A percentile compares a stretch with the other conserved stretches of the same genome.
Conservation (phyloP, 2,797 vertebrate genomes). For the Apogon talboti region DNA sequence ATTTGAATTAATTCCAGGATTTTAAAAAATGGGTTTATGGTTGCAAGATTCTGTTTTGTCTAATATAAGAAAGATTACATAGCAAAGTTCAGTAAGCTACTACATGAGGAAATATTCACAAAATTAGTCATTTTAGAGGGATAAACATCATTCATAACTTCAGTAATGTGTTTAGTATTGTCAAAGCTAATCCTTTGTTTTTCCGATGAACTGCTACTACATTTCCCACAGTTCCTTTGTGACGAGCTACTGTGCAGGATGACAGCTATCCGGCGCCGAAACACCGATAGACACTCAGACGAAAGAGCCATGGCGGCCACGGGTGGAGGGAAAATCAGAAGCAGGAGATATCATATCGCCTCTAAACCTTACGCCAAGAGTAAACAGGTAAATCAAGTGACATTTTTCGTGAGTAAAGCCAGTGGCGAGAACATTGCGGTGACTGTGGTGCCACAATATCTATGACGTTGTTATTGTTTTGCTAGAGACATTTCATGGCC, state of each 20-base stretch:
- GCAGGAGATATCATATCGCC: conserved; percentile 86
- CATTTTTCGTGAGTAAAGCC: conserved; percentile 4
- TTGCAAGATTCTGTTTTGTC: too few relatives aligned
- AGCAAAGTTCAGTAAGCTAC: too few relatives aligned
- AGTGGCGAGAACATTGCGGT: background rate
- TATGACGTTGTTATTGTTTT: conserved; percentile 77
- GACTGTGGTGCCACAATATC: conserved; percentile 27
- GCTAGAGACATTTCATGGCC: conserved; percentile 83
- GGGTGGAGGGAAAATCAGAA: conserved; percentile 91
- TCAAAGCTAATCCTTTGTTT: conserved; percentile 45
- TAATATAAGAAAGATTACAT: too few relatives aligned
- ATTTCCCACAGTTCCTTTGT: conserved; percentile 73
- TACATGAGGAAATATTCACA: too few relatives aligned
- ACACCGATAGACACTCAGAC: conserved; percentile 79
- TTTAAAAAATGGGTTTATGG: too few relatives aligned
- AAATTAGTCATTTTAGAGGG: too few relatives aligned
- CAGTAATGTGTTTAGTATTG: background rate
- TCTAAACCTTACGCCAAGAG: conserved; percentile 88
- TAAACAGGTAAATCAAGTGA: conserved; percentile 81
- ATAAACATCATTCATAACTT: too few relatives aligned
- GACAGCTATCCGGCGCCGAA: conserved; percentile 86
- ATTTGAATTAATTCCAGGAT: too few relatives aligned
- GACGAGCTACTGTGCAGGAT: conserved; percentile 65
- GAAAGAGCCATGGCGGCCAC: conserved; percentile 87
- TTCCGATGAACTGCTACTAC: conserved; percentile 53